Conservation (phyloP, 2,888 invertebrate species). For the Falcaria lacertinaria region DNA sequence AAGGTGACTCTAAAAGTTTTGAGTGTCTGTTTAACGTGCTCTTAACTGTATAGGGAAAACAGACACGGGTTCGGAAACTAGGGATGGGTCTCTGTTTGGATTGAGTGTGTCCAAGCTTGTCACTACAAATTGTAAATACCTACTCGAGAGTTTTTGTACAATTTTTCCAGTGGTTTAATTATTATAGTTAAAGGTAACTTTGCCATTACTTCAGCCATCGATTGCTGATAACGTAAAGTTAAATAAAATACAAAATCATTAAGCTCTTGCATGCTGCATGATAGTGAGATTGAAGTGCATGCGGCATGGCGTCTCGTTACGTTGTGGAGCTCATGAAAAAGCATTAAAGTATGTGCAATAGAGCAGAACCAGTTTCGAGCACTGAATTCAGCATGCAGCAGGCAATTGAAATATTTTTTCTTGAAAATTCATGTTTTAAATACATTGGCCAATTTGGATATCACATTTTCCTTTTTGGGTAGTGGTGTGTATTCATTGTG, state of each 20-base stretch:
- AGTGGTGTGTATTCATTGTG: conserved; percentile 23
- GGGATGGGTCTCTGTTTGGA: conserved; percentile 25
- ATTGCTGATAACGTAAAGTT: conserved; percentile 34
- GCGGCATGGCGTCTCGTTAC: conserved; percentile 44
- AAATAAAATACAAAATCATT: conserved; percentile 33
- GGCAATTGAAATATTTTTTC: conserved; percentile 57
- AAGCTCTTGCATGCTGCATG: conserved; percentile 79
- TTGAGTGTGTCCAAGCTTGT: conserved; percentile 43
- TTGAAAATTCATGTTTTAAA: conserved; percentile 18
- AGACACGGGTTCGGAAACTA: conserved; percentile 29
- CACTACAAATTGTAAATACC: conserved; percentile 34
- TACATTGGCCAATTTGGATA: conserved; percentile 29
- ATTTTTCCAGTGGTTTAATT: conserved; percentile 13
- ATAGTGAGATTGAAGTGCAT: conserved; percentile 52
- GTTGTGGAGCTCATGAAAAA: conserved; percentile 38
- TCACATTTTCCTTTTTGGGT: conserved; percentile 10
- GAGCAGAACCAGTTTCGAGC: conserved; percentile 34
- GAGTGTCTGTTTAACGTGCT: conserved; percentile 53
- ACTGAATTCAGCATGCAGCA: conserved; percentile 70
- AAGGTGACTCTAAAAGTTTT: conserved; percentile 76
- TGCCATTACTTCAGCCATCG: conserved; percentile 36
- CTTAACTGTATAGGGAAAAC: conserved; percentile 28
- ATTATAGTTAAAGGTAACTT: conserved; percentile 30
- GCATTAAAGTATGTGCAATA: conserved; percentile 47
- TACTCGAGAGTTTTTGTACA: conserved; percentile 24